Evolutionary conservation across 2,888 invertebrate species (phyloP), one percentile per base, ranked within the genome.

Genomic region (Tineola bisselliella): DNA sequence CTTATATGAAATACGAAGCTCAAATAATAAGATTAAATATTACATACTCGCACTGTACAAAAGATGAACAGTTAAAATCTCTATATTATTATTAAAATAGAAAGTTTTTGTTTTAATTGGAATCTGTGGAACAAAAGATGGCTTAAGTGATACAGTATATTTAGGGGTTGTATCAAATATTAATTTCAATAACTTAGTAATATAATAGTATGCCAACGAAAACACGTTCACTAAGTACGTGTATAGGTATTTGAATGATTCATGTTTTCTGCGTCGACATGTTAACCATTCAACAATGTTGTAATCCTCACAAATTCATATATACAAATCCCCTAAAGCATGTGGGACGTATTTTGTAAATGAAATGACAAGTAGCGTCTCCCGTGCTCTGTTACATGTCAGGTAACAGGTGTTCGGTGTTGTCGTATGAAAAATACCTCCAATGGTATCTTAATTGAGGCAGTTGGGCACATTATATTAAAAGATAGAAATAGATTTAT

Each of bases 331-430:
- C 56, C 56, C 56, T 15, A n/a, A 25, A 13, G 56, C 5, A n/a
- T n/a, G n/a, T 12, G 25, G 25, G 18, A 56, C 38, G 48, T 8
- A 56, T 66, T 63, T 65, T 65, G 67, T 69, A 69, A 73, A 74
- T 70, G 33, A 72, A 72, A 74, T 71, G 70, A 70, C 69, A 70
- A 70, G 73, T 70, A 70, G 66, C 61, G 65, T 65, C 67, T 69
- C 67, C 65, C 64, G 63, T 64, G 64, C 63, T 63, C 70, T 66
- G 60, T 19, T 33, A 58, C 58, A 58, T 15, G 58, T 31, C 67
- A 69, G 69, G 72, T 71, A 75, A 71, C 76, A 76, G 61, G 74
- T 77, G 76, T 68, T 70, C 66, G 70, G 71, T 70, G 48, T 48
- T 60, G 60, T 30, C 48, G 25, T 30, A 60, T 48, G 60, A 60